Conservation (phyloP, 2,113 vertebrate species). For the Laticauda colubrina region DNA sequence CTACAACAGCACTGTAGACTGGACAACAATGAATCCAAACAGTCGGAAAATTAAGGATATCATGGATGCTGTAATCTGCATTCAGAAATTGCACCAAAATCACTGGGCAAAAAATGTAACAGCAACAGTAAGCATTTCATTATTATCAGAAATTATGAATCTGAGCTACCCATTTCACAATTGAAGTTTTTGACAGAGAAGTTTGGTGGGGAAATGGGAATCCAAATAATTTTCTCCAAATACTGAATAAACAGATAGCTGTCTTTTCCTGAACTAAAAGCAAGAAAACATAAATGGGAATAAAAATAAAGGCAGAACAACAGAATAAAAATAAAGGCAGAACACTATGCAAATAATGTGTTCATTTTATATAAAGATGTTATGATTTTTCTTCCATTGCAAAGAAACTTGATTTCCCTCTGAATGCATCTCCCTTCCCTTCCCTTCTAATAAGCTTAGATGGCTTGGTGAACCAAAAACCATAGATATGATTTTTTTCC, state of each 20-base stretch:
- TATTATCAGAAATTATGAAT: background rate
- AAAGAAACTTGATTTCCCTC: constrained; percentile 52
- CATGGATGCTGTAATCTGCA: background rate
- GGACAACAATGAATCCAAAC: background rate
- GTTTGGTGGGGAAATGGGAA: rapidly evolving
- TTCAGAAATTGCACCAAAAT: background rate
- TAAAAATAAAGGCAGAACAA: background rate
- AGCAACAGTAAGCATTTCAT: background rate
- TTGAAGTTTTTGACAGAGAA: background rate
- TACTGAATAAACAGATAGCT: background rate
- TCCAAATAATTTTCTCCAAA: constrained; percentile 4
- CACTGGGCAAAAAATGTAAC: background rate
- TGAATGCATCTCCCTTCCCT: background rate
- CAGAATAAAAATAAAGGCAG: background rate
- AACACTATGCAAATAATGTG: background rate
- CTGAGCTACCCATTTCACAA: constrained; percentile 10
- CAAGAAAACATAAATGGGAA: background rate
- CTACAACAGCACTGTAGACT: constrained; percentile 24
- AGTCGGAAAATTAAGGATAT: background rate
- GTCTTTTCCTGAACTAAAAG: background rate
- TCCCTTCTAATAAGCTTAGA: constrained; percentile 36
- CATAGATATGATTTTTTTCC: background rate
- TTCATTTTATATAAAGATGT: background rate
- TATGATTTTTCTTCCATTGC: constrained; percentile 22
- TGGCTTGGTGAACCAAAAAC: constrained; percentile 9